Conservation (phyloP, 2,888 invertebrate genomes). For the Gymnoscelis rufifasciata region DNA sequence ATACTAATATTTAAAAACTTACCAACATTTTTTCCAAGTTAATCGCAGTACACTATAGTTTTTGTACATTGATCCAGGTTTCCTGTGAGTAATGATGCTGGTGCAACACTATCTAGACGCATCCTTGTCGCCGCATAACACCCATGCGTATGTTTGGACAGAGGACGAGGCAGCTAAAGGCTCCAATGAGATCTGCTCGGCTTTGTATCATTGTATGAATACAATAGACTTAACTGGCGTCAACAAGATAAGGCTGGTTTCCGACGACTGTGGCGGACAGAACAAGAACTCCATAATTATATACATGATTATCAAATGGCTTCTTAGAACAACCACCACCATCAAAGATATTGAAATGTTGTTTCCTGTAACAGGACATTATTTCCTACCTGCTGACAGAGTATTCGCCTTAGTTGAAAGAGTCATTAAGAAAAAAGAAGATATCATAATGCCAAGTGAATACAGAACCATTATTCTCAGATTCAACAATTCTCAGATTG, state of each 20-base stretch:
- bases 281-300: slow-evolving; percentile 24
- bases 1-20: too few species aligned
- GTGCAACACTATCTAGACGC: too few species aligned
- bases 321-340: too few species aligned
- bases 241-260: slow-evolving; percentile 11
- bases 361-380: slow-evolving; percentile 25
- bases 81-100: too few species aligned
- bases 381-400: slow-evolving; percentile 23
- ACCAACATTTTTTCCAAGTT: too few species aligned
- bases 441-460: background rate
- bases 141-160: background rate
- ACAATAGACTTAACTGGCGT: too few species aligned
- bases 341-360: slow-evolving; percentile 23
- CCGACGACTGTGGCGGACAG: slow-evolving; percentile 24
- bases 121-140: too few species aligned
- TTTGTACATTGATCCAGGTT: too few species aligned
- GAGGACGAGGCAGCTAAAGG: background rate
- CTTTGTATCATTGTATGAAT: background rate
- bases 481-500: background rate
- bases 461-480: background rate
- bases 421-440: background rate
- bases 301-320: slow-evolving; percentile 15
- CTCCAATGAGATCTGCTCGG: background rate
- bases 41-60: too few species aligned
- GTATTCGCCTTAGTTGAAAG: slow-evolving; percentile 23